Evolutionary conservation across 2,113 vertebrate genomes (phyloP), one percentile per base, ranked within the genome.

Genomic region (Coturnix japonica): DNA sequence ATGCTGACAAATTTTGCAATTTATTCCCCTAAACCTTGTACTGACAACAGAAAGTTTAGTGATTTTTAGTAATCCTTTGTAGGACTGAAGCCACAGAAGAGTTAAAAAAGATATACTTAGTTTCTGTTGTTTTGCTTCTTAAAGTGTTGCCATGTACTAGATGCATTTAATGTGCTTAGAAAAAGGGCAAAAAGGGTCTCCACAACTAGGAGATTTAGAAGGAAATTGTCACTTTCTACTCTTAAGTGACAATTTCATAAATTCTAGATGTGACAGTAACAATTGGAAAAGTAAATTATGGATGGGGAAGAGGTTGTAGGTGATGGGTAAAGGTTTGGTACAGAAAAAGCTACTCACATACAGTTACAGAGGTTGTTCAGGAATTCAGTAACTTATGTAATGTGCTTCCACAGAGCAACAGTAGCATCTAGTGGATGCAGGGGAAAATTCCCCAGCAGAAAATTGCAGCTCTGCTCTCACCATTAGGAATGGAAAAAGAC

Each of bases 371-470:
- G 26, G 3, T 73, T 39, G 82, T 22, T 53, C 35, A 1, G n/a
- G 61, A 94, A 61, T 70, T 54, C 3, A 12, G 6, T 35, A 47
- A 13, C 70, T 26, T 60, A 59, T 49, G 6, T 30, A 59, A 37
- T 18, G 17, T 28, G 30, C 35, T 69, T 95, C 60, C 81, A 70
- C 72, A 82, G 95, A 87, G 53, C 95, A 95, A 91, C 44, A 92
- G 54, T n/a, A 97, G 35, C 98, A 96, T 73, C 98, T 97, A 95
- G 95, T 96, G 98, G 97, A 43, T 5, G 11, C 0, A 8, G 20
- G 60, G 67, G 59, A 33, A 93, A 94, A 28, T 77, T 81, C 15
- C 51, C 11, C 23, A 23, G 60, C n/a, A 11, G 17, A 13, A 44
- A 15, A 44, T 12, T 33, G 77, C 4, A 0, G 60, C 11, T 70